phyloP scores from a whole-genome alignment of 2,797 vertebrate genomes.

The Leucoraja ocellata region DNA sequence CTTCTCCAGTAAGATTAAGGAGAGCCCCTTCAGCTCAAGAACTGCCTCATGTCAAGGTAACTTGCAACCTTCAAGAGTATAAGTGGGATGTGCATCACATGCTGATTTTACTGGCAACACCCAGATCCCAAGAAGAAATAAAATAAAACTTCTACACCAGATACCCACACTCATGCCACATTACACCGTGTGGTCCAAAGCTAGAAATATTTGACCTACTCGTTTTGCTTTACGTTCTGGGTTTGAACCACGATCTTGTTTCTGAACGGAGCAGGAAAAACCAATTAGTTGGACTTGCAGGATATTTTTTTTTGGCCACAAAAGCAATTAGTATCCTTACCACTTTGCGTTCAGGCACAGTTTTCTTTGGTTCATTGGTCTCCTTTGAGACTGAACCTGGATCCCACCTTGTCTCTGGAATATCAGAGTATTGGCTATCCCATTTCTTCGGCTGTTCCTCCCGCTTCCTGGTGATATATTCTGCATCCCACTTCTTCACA shows the following conservation, averaged over 20 bases:
- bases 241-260: constrained; percentile 59
- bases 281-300: not conserved
- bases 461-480: constrained; percentile 46
- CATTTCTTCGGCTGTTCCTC: constrained; percentile 47
- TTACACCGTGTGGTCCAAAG: not conserved
- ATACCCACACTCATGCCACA: not conserved
- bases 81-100: no score
- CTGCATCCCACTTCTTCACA: constrained; percentile 53
- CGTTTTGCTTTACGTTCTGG: constrained; percentile 51
- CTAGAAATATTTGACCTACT: constrained; percentile 50
- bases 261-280: constrained; percentile 53
- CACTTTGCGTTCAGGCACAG: constrained; percentile 63
- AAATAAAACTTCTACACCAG: no score
- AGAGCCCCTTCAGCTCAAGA: no score
- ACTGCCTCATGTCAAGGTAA: no score
- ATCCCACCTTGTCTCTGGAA: constrained; percentile 53
- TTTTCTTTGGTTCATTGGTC: constrained; percentile 56
- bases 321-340: constrained; percentile 55
- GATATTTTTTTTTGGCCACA: constrained; percentile 31
- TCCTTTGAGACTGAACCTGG: constrained; percentile 66
- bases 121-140: no score
- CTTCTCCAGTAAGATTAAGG: no score
- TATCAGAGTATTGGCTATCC: constrained; percentile 48
- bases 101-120: no score
- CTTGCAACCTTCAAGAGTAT: no score